These are phyloP conservation scores for Rhorus exstirpatorius DNA, from an alignment of 2,888 invertebrate genomes.

Conservation along the genomic window DNA sequence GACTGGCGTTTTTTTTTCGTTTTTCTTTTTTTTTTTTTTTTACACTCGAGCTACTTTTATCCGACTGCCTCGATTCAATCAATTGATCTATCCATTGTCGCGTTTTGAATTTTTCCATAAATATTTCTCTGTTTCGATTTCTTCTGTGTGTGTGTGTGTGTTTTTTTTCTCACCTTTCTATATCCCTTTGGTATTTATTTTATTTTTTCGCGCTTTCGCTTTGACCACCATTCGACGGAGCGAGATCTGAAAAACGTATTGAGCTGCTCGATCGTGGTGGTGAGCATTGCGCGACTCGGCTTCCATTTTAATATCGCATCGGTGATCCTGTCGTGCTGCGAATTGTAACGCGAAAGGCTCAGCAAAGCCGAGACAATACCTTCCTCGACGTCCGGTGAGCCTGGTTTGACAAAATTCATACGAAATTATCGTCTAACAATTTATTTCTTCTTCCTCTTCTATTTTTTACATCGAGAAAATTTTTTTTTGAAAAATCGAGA, in stretches of 20 bases:
- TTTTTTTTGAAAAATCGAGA: too few species aligned
- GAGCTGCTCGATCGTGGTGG: slow-evolving; percentile 75
- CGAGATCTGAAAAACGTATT: slow-evolving; percentile 73
- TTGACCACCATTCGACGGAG: slow-evolving; percentile 73
- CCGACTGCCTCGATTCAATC: neutral
- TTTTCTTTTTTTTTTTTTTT: neutral
- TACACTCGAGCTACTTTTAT: neutral
- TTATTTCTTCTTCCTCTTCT: neutral
- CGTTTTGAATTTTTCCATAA: too few species aligned
- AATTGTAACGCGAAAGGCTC: slow-evolving; percentile 75
- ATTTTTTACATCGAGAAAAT: too few species aligned
- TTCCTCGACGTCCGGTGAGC: slow-evolving; percentile 79
- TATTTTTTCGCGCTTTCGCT: slow-evolving; percentile 8
- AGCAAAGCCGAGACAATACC: slow-evolving; percentile 80
- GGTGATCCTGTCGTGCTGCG: slow-evolving; percentile 73
- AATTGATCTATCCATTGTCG: neutral
- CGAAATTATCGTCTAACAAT: neutral
- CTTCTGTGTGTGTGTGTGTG: too few species aligned
- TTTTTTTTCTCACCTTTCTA: neutral
- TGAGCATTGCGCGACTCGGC: slow-evolving; percentile 72
- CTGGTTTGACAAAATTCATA: slow-evolving; percentile 66
- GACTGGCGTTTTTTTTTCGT: too few species aligned
- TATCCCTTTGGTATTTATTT: neutral
- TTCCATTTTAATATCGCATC: slow-evolving; percentile 78
- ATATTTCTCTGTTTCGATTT: neutral